Percentiles rank a stretch among this genome's conserved stretches.
These are phyloP conservation scores for Homalodisca vitripennis DNA, from an alignment of 1,140 invertebrate genomes.

Conservation along the genomic window DNA sequence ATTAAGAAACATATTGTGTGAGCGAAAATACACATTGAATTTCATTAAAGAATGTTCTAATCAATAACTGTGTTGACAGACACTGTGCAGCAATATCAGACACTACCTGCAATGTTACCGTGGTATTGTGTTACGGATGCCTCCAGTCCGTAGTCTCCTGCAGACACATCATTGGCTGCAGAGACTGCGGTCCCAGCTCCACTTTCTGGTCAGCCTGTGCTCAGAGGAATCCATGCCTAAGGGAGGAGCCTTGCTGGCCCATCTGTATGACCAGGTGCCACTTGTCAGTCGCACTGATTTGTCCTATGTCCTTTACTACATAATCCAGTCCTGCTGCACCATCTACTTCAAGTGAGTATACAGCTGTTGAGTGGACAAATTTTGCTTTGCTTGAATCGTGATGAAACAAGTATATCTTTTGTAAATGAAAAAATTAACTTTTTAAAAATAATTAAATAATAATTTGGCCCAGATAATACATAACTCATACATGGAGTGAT, in stretches of 20 bases:
- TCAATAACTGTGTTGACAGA: slow-evolving; percentile 49
- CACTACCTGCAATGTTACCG: slow-evolving; percentile 56
- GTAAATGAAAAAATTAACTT: background rate
- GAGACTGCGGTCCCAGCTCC: background rate
- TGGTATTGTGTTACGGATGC: slow-evolving; percentile 53
- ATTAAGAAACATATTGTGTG: no score
- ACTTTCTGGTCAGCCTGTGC: slow-evolving; percentile 11
- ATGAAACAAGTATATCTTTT: background rate
- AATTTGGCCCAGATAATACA: background rate
- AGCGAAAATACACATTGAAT: no score
- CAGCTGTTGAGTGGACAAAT: no score
- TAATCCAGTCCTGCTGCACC: slow-evolving; percentile 57
- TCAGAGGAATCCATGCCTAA: background rate
- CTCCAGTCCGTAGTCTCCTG: slow-evolving; percentile 46
- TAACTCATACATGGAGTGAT: no score
- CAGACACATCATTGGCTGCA: slow-evolving; percentile 43
- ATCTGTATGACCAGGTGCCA: slow-evolving; percentile 44
- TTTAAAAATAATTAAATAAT: background rate
- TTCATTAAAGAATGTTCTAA: no score
- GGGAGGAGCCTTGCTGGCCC: background rate
- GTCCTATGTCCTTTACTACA: slow-evolving; percentile 55
- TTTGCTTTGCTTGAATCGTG: background rate
- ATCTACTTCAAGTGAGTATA: slow-evolving; percentile 59
- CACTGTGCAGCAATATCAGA: slow-evolving; percentile 56
- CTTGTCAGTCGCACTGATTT: slow-evolving; percentile 53